Percentiles rank a stretch among this genome's conserved stretches.
Conservation (phyloP, 2,113 vertebrate genomes). For the Picathartes gymnocephalus region DNA sequence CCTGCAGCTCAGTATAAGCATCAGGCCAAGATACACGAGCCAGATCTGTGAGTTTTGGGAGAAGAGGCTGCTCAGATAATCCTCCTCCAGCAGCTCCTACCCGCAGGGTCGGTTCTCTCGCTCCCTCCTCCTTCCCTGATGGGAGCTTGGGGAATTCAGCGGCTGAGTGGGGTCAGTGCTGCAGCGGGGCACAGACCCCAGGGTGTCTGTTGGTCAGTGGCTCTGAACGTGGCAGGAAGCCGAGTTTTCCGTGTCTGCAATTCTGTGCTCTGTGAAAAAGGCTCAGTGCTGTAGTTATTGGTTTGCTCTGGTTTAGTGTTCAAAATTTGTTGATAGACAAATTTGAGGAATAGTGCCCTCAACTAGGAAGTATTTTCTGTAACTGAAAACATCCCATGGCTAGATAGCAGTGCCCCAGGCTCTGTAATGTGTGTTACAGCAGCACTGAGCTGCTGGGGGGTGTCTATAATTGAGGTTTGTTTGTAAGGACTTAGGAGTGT, state of each 20-base stretch:
- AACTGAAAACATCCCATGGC: neutral
- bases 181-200: neutral
- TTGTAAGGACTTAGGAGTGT: neutral
- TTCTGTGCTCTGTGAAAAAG: neutral
- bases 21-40: accelerated
- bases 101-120: neutral
- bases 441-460: neutral
- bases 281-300: neutral
- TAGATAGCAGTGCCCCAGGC: neutral
- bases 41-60: neutral
- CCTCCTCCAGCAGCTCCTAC: neutral
- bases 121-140: neutral
- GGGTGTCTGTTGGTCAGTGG: neutral
- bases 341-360: neutral
- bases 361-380: neutral
- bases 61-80: neutral
- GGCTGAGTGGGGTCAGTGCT: neutral
- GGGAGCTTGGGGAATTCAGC: neutral
- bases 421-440: neutral
- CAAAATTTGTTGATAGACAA: neutral
- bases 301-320: neutral
- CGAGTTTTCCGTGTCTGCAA: neutral
- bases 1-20: neutral
- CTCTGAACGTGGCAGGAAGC: neutral
- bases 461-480: neutral